Base-by-base conservation (phyloP, 2,888 invertebrate species). In the Bimastos eiseni region DNA sequence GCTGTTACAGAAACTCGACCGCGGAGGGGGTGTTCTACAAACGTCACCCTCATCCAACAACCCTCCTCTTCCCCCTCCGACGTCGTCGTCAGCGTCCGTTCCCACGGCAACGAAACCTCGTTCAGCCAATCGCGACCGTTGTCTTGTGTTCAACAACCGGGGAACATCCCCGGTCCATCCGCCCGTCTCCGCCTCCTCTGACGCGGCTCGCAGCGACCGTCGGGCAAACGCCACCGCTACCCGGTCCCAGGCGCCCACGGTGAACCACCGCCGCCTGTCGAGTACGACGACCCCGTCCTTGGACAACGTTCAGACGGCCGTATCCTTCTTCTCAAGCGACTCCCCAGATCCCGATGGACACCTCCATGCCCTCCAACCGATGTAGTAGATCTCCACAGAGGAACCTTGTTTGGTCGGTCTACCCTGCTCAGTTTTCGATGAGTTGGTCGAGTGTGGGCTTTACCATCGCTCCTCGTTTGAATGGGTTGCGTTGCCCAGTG, bases 301-400 rank as follows among this genome's bases (percentile, higher is more conserved):
- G 24, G 86, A 86, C 86, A 86, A 86, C 19, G 86, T 86, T 24
- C 86, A 86, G n/a, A 86, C 86, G 34, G 86, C 86, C 36, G 24
- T 36, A 2, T 86, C 86, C 11, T 86, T 86, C 86, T 86, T 86
- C 86, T 86, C 86, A 13, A 86, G 86, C 86, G 86, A 86, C 15
- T 86, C 86, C 0, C 86, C 34, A 36, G 86, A 86, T 0, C 34
- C 86, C 11, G 86, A 86, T 86, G 86, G 37, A 30, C 21, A 86
- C 36, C n/a, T n/a, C 8, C 70, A 1, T 8, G 70, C 13, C 70
- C n/a, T 70, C 30, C 30, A 70, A n/a, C n/a, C n/a, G n/a, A n/a
- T n/a, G n/a, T n/a, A n/a, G n/a, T n/a, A n/a, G n/a, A n/a, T n/a
- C n/a, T n/a, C n/a, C n/a, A n/a, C n/a, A n/a, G n/a, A n/a, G n/a